Evolutionary conservation across 2,113 vertebrate species (phyloP), one percentile per base, ranked within the genome.

Genomic region (Diphyllodes magnificus): DNA sequence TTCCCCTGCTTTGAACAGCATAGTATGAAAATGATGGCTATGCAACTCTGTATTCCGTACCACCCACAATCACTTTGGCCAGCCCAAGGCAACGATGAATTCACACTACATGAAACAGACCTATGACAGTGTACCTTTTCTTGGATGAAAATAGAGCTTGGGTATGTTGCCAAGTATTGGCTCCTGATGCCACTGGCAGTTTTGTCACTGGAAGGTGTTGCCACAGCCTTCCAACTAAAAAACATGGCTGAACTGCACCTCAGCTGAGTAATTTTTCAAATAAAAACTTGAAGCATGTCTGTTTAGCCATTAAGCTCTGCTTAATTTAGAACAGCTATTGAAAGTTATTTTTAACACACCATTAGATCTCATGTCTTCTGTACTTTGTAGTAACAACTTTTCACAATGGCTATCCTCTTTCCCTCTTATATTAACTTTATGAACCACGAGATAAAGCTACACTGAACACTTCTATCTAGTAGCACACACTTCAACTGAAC

Each of bases 371-470:
- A 56, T 19, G 57, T 73, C 82, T 88, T 86, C 75, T 19, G 10
- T 88, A 82, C 86, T 90, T 77, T 90, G 64, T 50, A 83, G 75
- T 73, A 93, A 70, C 42, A 90, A 23, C 60, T 90, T 94, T 86
- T 64, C 60, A 47, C 69, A 90, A 83, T 31, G 88, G 65, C 31
- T 59, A 47, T 37, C 28, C 22, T 61, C 51, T 70, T 92, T 44
- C 42, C 28, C 33, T 17, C 13, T 45, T 81, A 64, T 10, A 63
- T 49, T 82, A 9, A 61, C 63, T 92, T 78, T 10, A 90, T 23
- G 27, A 66, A 86, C 63, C 42, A 45, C 13, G 22, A 88, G 64
- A 77, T 80, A 92, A 73, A 81, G n/a, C 64, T 44, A 66, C 47
- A 47, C 1, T 0, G 1, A 72, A 50, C 14, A 15, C 42, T 82